These are phyloP conservation scores for Drosophila meridionalis DNA, from an alignment of 2,888 invertebrate genomes.

Conservation along the genomic window DNA sequence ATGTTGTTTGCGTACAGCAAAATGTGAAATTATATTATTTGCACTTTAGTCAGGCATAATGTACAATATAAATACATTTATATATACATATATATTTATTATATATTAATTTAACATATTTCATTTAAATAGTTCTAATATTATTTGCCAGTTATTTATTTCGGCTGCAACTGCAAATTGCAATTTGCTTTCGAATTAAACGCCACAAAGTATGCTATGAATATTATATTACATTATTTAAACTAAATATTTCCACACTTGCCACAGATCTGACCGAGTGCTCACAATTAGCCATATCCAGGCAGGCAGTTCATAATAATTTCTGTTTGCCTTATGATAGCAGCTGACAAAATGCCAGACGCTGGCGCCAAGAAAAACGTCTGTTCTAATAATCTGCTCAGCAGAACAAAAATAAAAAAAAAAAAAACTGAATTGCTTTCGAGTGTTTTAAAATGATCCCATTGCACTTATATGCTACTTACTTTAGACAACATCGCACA, in stretches of 20 bases:
- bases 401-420: constrained; percentile 27
- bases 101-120: neutral
- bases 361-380: constrained; percentile 61
- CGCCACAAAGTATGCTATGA: neutral
- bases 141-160: neutral
- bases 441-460: constrained; percentile 75
- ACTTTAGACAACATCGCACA: constrained; percentile 50
- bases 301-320: constrained; percentile 34
- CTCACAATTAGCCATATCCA: constrained; percentile 29
- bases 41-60: neutral
- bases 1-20: neutral
- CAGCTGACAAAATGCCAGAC: constrained; percentile 48
- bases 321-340: constrained; percentile 3
- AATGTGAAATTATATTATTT: neutral
- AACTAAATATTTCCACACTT: neutral
- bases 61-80: neutral
- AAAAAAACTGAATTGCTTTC: constrained; percentile 50
- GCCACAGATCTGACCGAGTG: neutral
- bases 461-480: constrained; percentile 67
- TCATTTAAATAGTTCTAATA: neutral
- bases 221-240: neutral
- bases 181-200: neutral
- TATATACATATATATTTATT: neutral
- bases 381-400: constrained; percentile 58
- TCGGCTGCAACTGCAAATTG: neutral